phyloP scores from a whole-genome alignment of 2,888 invertebrate genomes.

The Parascotia fuliginaria region DNA sequence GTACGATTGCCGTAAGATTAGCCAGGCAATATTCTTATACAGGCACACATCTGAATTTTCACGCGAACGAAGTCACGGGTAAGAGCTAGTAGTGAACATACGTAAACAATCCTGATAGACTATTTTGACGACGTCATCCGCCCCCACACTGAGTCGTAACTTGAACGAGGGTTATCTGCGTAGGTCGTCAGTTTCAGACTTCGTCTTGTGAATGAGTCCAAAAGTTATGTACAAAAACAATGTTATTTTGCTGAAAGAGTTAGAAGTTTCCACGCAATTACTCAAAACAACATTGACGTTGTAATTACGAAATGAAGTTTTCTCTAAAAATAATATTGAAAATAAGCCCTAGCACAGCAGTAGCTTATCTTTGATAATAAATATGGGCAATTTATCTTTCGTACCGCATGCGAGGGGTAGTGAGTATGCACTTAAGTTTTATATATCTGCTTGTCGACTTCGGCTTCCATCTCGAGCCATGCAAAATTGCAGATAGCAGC shows the following conservation, averaged over 20 bases:
- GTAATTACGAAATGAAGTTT: neutral
- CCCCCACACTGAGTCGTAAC: conserved; percentile 44
- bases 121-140: conserved; percentile 56
- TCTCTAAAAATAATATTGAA: neutral
- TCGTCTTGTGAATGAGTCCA: conserved; percentile 29
- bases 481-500: conserved; percentile 64
- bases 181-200: conserved; percentile 39
- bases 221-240: conserved; percentile 27
- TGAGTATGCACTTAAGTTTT: conserved; percentile 34
- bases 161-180: conserved; percentile 39
- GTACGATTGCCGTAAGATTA: too few species aligned
- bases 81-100: too few species aligned
- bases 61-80: too few species aligned
- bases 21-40: too few species aligned
- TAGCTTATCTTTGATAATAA: conserved; percentile 15
- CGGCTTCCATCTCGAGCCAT: conserved; percentile 53
- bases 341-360: neutral
- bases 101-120: conserved; percentile 43
- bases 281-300: neutral
- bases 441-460: conserved; percentile 31
- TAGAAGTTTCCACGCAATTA: conserved; percentile 1
- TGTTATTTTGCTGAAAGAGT: conserved; percentile 35
- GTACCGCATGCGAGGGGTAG: conserved; percentile 24
- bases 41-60: too few species aligned
- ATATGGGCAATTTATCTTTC: conserved; percentile 43